Evolutionary conservation across 2,113 vertebrate species (phyloP).

Genomic region (Rallus limicola): DNA sequence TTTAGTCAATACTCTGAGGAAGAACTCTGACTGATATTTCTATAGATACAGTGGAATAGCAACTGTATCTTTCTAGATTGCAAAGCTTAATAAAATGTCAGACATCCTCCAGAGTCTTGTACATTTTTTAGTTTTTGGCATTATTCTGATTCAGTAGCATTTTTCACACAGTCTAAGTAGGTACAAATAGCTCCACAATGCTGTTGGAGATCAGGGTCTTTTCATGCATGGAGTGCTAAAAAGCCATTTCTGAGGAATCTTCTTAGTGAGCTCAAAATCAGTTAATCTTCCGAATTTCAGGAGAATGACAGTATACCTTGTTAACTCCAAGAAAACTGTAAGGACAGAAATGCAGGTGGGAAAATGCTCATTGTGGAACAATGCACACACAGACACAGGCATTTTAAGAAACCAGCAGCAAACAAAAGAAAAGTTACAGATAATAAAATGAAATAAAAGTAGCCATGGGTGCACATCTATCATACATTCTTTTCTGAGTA

Average conservation of each 20-base stretch:
- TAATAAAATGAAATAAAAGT: neutral
- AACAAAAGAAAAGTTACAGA: neutral
- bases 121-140: neutral
- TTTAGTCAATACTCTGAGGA: neutral
- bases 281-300: neutral
- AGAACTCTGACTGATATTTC: neutral
- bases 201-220: neutral
- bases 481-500: neutral
- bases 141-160: neutral
- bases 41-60: neutral
- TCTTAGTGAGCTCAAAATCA: neutral
- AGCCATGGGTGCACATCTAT: neutral
- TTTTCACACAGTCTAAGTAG: neutral
- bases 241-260: neutral
- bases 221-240: neutral
- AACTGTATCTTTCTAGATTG: neutral
- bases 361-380: neutral
- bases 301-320: neutral
- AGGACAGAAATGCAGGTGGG: neutral
- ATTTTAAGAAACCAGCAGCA: neutral
- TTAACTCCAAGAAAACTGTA: neutral
- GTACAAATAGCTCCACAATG: neutral
- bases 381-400: accelerated
- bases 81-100: neutral
- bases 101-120: neutral